A percentile compares a stretch with the other conserved stretches of the same genome.
These are phyloP conservation scores for Kryptopterus vitreolus DNA, from an alignment of 2,797 vertebrate genomes.

Conservation along the genomic window DNA sequence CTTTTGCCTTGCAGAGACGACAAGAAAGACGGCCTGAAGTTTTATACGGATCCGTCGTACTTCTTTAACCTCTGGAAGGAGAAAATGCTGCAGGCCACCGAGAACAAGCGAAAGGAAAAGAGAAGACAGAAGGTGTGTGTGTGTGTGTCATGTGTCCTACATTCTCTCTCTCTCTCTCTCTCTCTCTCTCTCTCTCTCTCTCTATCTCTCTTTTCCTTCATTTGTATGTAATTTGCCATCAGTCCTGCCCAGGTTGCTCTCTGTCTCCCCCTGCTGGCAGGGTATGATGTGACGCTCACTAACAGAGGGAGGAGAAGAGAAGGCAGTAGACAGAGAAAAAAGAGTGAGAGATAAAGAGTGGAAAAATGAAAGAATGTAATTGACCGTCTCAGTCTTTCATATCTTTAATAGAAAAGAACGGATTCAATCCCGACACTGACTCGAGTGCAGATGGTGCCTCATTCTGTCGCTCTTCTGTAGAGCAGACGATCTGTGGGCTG, in stretches of 20 bases:
- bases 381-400: no score
- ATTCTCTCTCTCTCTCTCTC: not conserved
- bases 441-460: slow-evolving; percentile 36
- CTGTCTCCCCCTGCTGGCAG: not conserved
- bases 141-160: slow-evolving; percentile 18
- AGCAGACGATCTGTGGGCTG: slow-evolving; percentile 15
- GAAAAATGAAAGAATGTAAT: no score
- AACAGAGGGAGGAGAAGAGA: not conserved
- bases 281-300: slow-evolving; percentile 3
- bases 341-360: not conserved
- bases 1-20: slow-evolving; percentile 80
- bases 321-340: not conserved
- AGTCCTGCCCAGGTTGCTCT: not conserved
- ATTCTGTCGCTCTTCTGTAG: slow-evolving; percentile 22
- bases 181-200: not conserved
- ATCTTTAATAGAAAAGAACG: not conserved
- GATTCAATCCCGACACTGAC: no score
- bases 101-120: slow-evolving; percentile 92
- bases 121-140: slow-evolving; percentile 84
- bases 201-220: not conserved
- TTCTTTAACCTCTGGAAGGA: slow-evolving; percentile 94
- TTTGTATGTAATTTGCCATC: not conserved
- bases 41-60: slow-evolving; percentile 91
- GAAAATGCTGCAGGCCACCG: slow-evolving; percentile 92
- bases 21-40: slow-evolving; percentile 90